Base-by-base conservation (phyloP, 2,797 vertebrate species). In the Chaunax sp. region DNA sequence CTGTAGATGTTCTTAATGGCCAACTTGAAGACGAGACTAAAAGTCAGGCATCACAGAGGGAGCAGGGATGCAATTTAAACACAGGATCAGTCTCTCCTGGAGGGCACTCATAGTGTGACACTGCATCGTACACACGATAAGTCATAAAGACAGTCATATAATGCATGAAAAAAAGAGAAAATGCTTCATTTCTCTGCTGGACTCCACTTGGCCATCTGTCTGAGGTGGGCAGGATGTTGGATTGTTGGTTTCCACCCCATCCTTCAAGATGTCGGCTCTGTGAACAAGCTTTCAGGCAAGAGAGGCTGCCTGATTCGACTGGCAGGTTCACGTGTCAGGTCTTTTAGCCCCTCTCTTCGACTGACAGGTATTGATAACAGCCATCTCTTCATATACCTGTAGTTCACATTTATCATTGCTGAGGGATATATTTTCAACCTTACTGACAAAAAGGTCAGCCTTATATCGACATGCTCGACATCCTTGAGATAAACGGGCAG, bases 401-500 rank as follows among this genome's bases (percentile, higher is more conserved):
- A 37, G 19, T 54, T 26, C 35, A 44, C 26, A 14, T 38, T 16
- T 28, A 28, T 46, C 1, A 2, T 45, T 25, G 46, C 52, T 41
- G 50, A 49, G 5, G 1, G 41, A 23, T 41, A 25, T 38, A 52
- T 44, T 72, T 46, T 33, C 58, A 64, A 20, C 33, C 18, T 20
- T n/a, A 20, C 22, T 1, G 3, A 43, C 16, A 50, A 75, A n/a
- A 72, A 76, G 49, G 66, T 61, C 72, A 52, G 35, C 30, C 25
- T 44, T 13, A 25, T 22, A 19, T 25, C 30, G 62, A 55, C n/a
- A 0, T 53, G 52, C 56, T 35, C 11, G 6, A 10, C 49, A 51
- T 26, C 14, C 3, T 1, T 4, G 38, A 71, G 15, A 49, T 40
- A 40, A 72, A 70, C 23, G 45, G 23, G 14, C 46, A 54, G 16